These are phyloP conservation scores for Pogonomyrmex barbatus DNA, from an alignment of 1,140 invertebrate species.

Conservation along the genomic window DNA sequence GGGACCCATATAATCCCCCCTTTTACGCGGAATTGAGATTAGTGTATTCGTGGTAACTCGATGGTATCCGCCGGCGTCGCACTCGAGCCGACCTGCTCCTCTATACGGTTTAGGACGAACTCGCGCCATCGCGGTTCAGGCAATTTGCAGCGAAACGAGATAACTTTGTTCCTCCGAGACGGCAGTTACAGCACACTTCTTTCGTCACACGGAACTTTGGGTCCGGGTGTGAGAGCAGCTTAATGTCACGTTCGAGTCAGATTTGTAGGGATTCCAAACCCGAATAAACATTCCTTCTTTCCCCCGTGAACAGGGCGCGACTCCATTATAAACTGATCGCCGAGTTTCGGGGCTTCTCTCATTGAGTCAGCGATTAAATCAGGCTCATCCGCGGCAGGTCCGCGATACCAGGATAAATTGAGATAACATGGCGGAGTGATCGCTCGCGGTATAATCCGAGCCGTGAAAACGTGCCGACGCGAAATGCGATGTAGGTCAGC, in stretches of 20 bases:
- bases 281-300: background rate
- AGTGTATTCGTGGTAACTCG: slow-evolving; percentile 64
- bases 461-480: slow-evolving; percentile 45
- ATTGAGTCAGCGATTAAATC: slow-evolving; percentile 16
- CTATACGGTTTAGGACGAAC: slow-evolving; percentile 10
- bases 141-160: slow-evolving; percentile 63
- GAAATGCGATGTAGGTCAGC: slow-evolving; percentile 28
- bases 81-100: background rate
- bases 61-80: slow-evolving; percentile 39
- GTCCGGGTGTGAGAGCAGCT: background rate
- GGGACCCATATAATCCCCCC: slow-evolving; percentile 60
- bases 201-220: slow-evolving; percentile 19
- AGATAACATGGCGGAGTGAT: slow-evolving; percentile 23
- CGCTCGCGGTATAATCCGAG: slow-evolving; percentile 8
- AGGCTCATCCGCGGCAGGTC: slow-evolving; percentile 14
- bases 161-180: slow-evolving; percentile 59
- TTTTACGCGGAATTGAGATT: slow-evolving; percentile 66
- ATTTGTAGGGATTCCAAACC: background rate
- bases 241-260: background rate
- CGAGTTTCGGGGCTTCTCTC: background rate
- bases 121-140: background rate
- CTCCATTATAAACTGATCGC: background rate
- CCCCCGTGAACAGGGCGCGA: background rate
- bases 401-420: background rate
- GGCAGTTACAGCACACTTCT: slow-evolving; percentile 37